These are phyloP conservation scores for Yoshiicerus persimilis DNA, from an alignment of 1,140 invertebrate species.

Conservation along the genomic window DNA sequence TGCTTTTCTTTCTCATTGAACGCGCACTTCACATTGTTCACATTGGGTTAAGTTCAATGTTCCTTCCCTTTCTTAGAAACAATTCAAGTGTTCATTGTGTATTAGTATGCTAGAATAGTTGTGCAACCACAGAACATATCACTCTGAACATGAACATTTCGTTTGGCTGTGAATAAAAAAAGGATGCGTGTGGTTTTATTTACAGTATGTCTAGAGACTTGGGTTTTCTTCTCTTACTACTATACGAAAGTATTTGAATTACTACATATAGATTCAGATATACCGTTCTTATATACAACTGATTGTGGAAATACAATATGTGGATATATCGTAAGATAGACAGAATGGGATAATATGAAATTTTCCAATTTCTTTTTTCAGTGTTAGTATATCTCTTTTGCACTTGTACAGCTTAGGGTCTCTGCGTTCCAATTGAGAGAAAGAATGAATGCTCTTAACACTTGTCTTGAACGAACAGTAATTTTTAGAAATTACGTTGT, in stretches of 20 bases:
- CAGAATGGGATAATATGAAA: background rate
- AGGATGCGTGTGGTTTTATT: background rate
- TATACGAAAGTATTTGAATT: no score
- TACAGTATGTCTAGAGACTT: background rate
- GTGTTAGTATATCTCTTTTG: no score
- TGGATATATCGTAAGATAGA: background rate
- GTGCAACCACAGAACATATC: background rate
- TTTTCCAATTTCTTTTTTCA: background rate
- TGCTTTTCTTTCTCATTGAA: background rate
- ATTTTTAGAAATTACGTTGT: background rate
- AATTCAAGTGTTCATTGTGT: background rate
- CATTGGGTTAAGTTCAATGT: background rate
- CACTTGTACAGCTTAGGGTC: no score
- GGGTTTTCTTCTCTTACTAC: background rate
- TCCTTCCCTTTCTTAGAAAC: background rate
- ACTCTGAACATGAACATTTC: background rate
- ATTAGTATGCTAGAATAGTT: no score
- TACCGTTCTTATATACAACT: background rate
- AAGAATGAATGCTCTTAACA: background rate
- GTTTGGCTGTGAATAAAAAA: background rate
- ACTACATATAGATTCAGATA: background rate
- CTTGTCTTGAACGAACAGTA: background rate
- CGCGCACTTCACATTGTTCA: background rate
- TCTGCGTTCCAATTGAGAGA: background rate
- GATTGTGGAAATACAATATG: background rate